Conservation (phyloP, 1,140 invertebrate genomes). For the Nautilus pompilius region DNA sequence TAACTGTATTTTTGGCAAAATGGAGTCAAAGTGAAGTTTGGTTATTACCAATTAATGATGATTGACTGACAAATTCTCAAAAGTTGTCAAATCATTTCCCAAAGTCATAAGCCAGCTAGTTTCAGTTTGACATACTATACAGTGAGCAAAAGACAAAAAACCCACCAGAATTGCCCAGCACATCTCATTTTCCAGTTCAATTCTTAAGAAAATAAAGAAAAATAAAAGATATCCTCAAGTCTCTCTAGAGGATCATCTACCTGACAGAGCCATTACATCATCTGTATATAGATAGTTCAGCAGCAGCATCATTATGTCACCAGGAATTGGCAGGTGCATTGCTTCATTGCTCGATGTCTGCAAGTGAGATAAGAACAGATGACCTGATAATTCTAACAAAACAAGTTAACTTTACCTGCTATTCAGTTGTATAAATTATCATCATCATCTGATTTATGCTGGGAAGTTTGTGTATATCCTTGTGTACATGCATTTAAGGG, state of each 20-base stretch:
- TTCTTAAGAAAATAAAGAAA: no score
- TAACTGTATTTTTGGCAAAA: no score
- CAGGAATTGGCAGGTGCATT: conserved; percentile 56
- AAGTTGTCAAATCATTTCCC: no score
- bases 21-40: no score
- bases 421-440: neutral
- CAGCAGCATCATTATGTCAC: conserved; percentile 61
- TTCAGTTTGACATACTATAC: no score
- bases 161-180: no score
- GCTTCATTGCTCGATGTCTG: conserved; percentile 39
- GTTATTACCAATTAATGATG: no score
- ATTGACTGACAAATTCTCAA: no score
- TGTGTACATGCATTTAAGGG: neutral
- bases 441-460: neutral
- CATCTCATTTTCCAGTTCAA: no score
- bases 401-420: neutral
- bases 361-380: conserved; percentile 13
- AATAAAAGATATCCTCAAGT: neutral
- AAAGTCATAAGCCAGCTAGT: no score
- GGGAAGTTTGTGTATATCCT: neutral
- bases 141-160: no score
- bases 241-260: conserved; percentile 10
- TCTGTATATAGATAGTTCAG: conserved; percentile 71
- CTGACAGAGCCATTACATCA: conserved; percentile 52
- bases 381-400: neutral